Evolutionary conservation across 1,140 invertebrate species (phyloP), one percentile per base, ranked within the genome.

Genomic region (Holotrichia oblita): DNA sequence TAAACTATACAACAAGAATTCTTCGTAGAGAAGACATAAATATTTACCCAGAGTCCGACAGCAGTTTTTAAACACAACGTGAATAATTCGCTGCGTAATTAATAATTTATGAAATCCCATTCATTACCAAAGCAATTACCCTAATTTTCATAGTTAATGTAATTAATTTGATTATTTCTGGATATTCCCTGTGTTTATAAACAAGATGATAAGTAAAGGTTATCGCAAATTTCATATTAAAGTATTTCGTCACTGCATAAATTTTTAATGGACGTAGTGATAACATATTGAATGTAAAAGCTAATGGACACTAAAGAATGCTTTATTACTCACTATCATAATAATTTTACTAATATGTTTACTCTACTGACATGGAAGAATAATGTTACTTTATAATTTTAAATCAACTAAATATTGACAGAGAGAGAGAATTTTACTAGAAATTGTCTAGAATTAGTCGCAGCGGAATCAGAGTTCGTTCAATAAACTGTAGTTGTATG

Each of bases 21-120:
- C 27, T 34, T 34, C 48, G 14, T 55, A 55, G 48, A 55, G 12
- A 55, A 55, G 14, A 55, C 48, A 17, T 55, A n/a, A 55, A 55
- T 55, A 55, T 55, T 55, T 55, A 55, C 48, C 14, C 48, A 55
- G n/a, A 55, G 48, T 55, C 6, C 14, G 48, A 55, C 48, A 6
- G n/a, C 14, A 14, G 6, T 55, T 55, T 55, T 55, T 17, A 55
- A 55, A 55, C 48, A 55, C 17, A 17, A 1, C 48, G 12, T n/a
- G 48, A 55, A 55, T 14, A 55, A 6, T 4, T 55, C 12, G 48
- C 48, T 55, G 48, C 14, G 48, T n/a, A 55, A 55, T 55, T 55
- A 55, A 55, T n/a, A 55, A 55, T 55, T 55, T 55, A 55, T 55
- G 14, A 17, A 55, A 55, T n/a, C 14, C 48, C 48, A 55, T 55